Conservation (phyloP, 2,888 invertebrate species). For the Endotricha flammealis region DNA sequence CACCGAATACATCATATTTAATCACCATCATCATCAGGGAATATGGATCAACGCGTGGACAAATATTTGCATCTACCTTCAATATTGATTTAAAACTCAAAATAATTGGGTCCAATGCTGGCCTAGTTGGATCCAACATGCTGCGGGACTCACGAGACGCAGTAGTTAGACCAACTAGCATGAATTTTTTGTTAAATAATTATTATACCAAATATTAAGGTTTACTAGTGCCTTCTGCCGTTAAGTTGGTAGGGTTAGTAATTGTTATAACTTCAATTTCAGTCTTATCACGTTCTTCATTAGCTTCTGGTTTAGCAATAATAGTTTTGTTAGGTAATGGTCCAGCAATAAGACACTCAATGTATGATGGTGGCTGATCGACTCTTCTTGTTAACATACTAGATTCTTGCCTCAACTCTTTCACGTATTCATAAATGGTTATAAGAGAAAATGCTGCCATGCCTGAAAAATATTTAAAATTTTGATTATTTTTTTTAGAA, state of each 20-base stretch:
- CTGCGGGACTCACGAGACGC: no score
- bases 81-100: no score
- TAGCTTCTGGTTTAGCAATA: neutral
- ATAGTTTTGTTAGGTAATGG: slow-evolving; percentile 16
- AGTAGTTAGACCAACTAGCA: no score
- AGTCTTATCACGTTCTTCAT: slow-evolving; percentile 14
- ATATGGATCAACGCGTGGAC: no score
- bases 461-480: no score
- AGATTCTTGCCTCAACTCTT: slow-evolving; percentile 21
- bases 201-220: neutral
- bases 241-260: neutral
- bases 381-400: neutral
- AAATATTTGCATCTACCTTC: no score
- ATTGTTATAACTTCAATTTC: neutral
- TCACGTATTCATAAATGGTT: slow-evolving; percentile 41
- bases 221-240: neutral
- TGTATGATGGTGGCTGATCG: slow-evolving; percentile 53
- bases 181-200: no score
- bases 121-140: no score
- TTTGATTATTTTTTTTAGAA: no score
- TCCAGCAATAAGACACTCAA: slow-evolving; percentile 42
- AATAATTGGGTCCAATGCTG: no score
- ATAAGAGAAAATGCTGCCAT: slow-evolving; percentile 36
- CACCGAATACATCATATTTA: no score
- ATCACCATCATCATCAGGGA: no score